Evolutionary conservation across 2,113 vertebrate species (phyloP).

Genomic region (Misgurnus anguillicaudatus): DNA sequence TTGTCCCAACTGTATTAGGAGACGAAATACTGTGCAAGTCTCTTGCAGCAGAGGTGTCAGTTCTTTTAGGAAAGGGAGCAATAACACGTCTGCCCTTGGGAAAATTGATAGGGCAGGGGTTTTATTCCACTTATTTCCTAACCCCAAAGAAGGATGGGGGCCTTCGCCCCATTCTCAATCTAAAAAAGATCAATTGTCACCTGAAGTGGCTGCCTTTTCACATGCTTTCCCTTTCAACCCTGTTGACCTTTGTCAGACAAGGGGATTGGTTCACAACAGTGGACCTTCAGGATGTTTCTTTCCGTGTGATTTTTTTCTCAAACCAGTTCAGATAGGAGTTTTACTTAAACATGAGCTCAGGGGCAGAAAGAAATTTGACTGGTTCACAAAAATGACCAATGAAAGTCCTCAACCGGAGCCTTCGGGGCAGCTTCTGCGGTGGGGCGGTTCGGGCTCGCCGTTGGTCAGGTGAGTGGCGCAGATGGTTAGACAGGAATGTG

Average conservation of each 20-base stretch:
- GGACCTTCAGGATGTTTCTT: background rate
- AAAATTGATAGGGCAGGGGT: background rate
- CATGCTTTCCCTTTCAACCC: background rate
- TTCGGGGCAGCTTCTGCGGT: no score
- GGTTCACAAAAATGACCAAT: no score
- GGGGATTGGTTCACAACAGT: background rate
- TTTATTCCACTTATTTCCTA: constrained; percentile 9
- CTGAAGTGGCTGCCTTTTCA: background rate
- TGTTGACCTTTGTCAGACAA: background rate
- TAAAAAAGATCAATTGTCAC: background rate
- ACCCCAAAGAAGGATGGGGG: background rate
- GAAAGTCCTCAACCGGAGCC: no score
- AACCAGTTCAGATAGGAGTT: no score
- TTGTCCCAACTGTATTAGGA: background rate
- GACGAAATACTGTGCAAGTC: background rate
- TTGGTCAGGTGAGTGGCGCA: no score
- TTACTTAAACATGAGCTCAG: no score
- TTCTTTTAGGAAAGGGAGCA: background rate
- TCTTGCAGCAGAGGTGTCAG: background rate
- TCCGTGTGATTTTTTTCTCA: no score
- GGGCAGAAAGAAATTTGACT: no score
- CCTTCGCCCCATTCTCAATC: background rate
- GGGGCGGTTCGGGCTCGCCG: no score
- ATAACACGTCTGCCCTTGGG: no score
- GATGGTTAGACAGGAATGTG: no score